A percentile compares a stretch with the other conserved stretches of the same genome.
phyloP scores from a whole-genome alignment of 1,140 invertebrate genomes.

The Euura lappo region DNA sequence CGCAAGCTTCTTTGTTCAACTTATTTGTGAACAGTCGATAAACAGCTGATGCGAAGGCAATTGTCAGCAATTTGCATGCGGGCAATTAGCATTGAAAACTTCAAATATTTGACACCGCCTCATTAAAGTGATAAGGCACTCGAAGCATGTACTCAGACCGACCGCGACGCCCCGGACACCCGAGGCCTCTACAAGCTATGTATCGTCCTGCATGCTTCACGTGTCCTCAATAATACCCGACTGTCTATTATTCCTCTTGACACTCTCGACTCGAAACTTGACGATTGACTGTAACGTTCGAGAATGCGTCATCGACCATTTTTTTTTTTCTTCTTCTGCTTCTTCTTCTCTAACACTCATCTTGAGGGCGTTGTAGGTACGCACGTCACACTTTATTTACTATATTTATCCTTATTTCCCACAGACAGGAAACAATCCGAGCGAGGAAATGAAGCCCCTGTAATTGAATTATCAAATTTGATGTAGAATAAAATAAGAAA shows the following conservation, averaged over 20 bases:
- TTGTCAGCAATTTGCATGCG: conserved; percentile 21
- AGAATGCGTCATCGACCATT: too few relatives aligned
- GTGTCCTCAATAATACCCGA: background rate
- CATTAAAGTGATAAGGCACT: conserved; percentile 8
- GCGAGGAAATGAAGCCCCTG: conserved; percentile 44
- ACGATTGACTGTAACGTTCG: too few relatives aligned
- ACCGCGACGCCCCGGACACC: background rate
- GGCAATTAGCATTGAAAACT: conserved; percentile 4
- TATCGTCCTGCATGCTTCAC: background rate
- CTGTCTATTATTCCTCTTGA: background rate
- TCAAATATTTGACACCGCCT: conserved; percentile 19
- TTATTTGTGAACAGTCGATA: conserved; percentile 21
- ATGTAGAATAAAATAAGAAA: conserved; percentile 30
- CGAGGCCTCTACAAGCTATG: background rate
- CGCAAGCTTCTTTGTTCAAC: conserved; percentile 21
- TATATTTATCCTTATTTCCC: background rate
- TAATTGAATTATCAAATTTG: conserved; percentile 38
- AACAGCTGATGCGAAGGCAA: conserved; percentile 19
- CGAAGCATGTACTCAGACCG: background rate
- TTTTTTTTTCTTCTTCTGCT: too few relatives aligned
- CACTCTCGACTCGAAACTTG: background rate
- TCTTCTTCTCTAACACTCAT: too few relatives aligned
- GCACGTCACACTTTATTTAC: too few relatives aligned
- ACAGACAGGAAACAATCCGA: conserved; percentile 40
- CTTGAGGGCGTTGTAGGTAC: too few relatives aligned